Evolutionary conservation across 2,888 invertebrate genomes (phyloP), one percentile per base, ranked within the genome.

Genomic region (Alitta virens): DNA sequence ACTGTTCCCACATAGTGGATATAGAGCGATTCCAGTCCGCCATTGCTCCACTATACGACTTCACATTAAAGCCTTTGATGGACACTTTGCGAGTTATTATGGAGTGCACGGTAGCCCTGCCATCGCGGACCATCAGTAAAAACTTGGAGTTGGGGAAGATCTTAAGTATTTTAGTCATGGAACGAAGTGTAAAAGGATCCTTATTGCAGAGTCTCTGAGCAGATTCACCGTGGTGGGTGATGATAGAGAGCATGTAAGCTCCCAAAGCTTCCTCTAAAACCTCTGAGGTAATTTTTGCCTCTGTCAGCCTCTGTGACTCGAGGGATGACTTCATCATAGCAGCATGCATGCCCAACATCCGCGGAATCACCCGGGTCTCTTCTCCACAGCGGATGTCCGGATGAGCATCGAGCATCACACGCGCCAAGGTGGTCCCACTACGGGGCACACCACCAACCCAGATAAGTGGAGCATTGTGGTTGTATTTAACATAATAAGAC

Each of bases 101-200:
- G 49, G 96, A 96, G 85, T 98, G 95, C 65, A 95, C 96, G 26
- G 95, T 95, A 69, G 97, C 97, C 68, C 97, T 88, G 40, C 97
- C 97, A 83, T 97, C 97, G 70, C 97, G 89, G 74, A 96, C 90
- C 94, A 97, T 96, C 83, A 97, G 92, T 74, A 97, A 87, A 84
- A 95, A 97, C 84, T 96, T 96, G 65, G 95, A 91, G 79, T 94
- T 93, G 53, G 97, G 97, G 84, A 97, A 98, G 94, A 97, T 95
- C 83, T 97, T 92, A 74, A 97, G 87, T 84, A 95, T 96, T 84
- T 95, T 96, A 64, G 94, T 91, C 79, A 94, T 93, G 56, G 97
- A 97, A 84, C 97, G 96, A 71, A 97, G 87, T 64, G 95, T 94
- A 70, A 97, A 88, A 57, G 97, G 97, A 85, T 98, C 97, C 84